These are phyloP conservation scores for Aselliscus stoliczkanus DNA, from an alignment of 2,797 vertebrate genomes.

Conservation along the genomic window DNA sequence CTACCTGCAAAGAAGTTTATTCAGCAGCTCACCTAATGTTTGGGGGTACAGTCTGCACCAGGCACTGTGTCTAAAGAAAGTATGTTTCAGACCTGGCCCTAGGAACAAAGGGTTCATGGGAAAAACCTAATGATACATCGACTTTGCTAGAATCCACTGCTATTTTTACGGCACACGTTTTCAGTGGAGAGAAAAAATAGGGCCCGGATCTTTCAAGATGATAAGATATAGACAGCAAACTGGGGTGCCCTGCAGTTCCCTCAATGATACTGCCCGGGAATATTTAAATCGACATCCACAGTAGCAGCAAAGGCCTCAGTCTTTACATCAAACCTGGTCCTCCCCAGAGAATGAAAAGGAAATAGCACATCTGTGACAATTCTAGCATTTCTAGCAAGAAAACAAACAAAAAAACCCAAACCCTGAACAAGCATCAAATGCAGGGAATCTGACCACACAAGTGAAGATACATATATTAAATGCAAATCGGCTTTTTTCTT, in stretches of 20 bases:
- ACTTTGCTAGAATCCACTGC: neutral
- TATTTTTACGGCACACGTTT: slow-evolving; percentile 22
- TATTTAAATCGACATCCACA: neutral
- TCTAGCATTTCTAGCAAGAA: neutral
- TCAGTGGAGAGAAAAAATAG: neutral
- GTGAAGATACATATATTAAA: neutral
- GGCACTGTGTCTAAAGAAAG: neutral
- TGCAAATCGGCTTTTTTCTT: neutral
- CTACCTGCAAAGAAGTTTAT: neutral
- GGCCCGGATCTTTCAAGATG: neutral
- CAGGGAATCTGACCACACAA: neutral
- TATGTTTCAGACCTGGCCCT: neutral
- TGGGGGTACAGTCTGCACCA: neutral
- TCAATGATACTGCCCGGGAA: neutral
- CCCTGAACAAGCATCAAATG: slow-evolving; percentile 16
- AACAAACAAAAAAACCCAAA: neutral
- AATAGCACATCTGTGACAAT: slow-evolving; percentile 27
- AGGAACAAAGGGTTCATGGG: neutral
- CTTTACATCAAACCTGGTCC: neutral
- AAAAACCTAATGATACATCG: neutral
- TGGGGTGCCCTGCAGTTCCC: neutral
- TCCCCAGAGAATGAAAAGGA: neutral
- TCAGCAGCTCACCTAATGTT: neutral
- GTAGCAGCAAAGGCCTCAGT: neutral
- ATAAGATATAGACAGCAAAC: neutral